Evolutionary conservation across 1,140 invertebrate species (phyloP), one percentile per base, ranked within the genome.

Genomic region (Sesamia nonagrioides): DNA sequence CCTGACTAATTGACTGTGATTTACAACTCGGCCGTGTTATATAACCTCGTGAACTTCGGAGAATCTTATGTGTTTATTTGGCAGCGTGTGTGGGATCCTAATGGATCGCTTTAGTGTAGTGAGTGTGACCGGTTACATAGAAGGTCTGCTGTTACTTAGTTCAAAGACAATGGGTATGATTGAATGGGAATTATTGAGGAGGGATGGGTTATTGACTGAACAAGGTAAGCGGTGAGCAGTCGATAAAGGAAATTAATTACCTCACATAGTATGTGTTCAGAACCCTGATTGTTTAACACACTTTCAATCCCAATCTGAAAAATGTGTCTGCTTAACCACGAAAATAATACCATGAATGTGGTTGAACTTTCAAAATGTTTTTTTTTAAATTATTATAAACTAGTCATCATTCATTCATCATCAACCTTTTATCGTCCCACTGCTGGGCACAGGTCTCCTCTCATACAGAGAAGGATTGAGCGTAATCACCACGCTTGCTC

Each of bases 1-100:
- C 86, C 82, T 73, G 18, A 84, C 89, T 91, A 90, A 89, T 89
- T 87, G 86, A 88, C 85, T 85, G 85, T 88, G 86, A 91, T 91
- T 90, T 90, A 91, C 87, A 91, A 90, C 88, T 88, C 69, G 66
- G 80, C 66, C 84, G 86, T 83, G 86, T 90, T 87, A 91, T 33
- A 69, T 88, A 88, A 84, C 84, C 69, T 73, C 80, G 78, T 84
- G 81, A 85, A 84, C 50, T 89, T 89, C 88, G 78, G 82, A 78
- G 87, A 88, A 88, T 80, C 66, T 72, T 54, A 17, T 86, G 85
- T 86, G 85, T 89, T 89, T 89, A 85, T 87, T 89, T 89, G 81
- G 85, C 82, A 82, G 75, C 84, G 88, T 88, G 89, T 89, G 89
- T 88, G 89, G 89, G 80, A 88, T 86, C 85, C 81, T 85, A 69